Base-by-base conservation (phyloP, 2,113 vertebrate species). In the Pangasianodon gigas region DNA sequence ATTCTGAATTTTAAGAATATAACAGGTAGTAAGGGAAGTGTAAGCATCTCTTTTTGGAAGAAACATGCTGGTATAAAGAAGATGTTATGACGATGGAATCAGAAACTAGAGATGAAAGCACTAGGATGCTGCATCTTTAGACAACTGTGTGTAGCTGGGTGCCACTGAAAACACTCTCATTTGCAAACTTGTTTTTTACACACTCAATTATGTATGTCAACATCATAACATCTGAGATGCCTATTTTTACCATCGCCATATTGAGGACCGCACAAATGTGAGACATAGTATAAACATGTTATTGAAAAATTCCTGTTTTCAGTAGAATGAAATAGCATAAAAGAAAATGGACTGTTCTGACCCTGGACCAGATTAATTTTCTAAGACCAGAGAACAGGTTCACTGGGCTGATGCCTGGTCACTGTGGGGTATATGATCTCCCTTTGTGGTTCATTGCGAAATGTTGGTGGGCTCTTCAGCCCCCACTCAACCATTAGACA, bases 361-460 rank as follows among this genome's bases (percentile, higher is more conserved):
- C 16, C 54, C 5, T 48, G 46, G 14, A 67, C n/a, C 13, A 58
- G 62, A 88, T 86, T 95, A 56, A 87, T 81, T 94, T 94, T 71
- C 88, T 96, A 96, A 97, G 96, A 98, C 97, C 97, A 96, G 96
- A 96, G 97, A 69, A 97, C 97, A 97, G 97, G 97, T 98, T 98
- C 97, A 97, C 97, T 98, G 97, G 97, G 97, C 96, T 96, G 97
- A 97, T 97, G 93, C 93, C 92, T 92, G 89, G 93, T 94, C 96
- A 98, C 97, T 98, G 98, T 97, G 96, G 96, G 96, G 96, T 95
- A 96, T 97, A 96, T 97, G 97, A 98, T 98, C 97, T 97, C 96
- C 96, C 96, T 98, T 98, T 98, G 97, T 98, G 96, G 97, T 97
- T 97, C 97, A 97, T 97, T 98, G 97, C 97, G 95, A 98, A 97